Conservation (phyloP, 2,113 vertebrate genomes). For the Leptobrachium ailaonicum region DNA sequence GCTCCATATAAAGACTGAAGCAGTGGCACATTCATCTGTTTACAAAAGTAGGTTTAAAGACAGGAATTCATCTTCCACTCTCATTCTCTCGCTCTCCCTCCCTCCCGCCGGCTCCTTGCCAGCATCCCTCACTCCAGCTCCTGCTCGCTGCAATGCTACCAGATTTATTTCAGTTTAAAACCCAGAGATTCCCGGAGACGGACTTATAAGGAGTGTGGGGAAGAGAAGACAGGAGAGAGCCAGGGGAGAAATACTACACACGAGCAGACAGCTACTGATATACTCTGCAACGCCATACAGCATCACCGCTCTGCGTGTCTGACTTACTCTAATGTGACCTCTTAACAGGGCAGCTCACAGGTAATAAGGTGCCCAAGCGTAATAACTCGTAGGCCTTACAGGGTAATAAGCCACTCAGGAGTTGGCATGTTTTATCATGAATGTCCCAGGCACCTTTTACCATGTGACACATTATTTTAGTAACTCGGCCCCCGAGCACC, state of each 20-base stretch:
- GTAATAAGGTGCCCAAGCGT: not conserved
- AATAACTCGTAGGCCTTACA: not conserved
- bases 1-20: constrained; percentile 44
- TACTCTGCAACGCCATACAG: not conserved
- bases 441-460: too few relatives aligned
- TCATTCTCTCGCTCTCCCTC: constrained; percentile 17
- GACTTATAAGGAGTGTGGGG: constrained; percentile 42
- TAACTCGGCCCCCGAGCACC: too few relatives aligned
- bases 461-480: too few relatives aligned
- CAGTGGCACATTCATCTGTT: constrained; percentile 35
- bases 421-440: not conserved
- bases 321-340: not conserved
- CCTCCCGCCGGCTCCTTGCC: constrained; percentile 25
- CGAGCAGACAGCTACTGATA: not conserved
- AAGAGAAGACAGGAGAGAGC: constrained; percentile 15
- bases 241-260: not conserved
- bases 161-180: constrained; percentile 48
- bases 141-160: constrained; percentile 43
- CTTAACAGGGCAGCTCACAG: not conserved
- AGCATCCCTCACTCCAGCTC: constrained; percentile 24
- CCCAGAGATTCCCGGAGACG: constrained; percentile 39
- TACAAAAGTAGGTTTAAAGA: constrained; percentile 42
- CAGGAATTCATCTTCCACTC: constrained; percentile 41
- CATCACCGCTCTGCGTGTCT: not conserved
- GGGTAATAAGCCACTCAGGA: constrained; percentile 2